Base-by-base conservation (phyloP, 2,113 vertebrate genomes). In the Peromyscus californicus region DNA sequence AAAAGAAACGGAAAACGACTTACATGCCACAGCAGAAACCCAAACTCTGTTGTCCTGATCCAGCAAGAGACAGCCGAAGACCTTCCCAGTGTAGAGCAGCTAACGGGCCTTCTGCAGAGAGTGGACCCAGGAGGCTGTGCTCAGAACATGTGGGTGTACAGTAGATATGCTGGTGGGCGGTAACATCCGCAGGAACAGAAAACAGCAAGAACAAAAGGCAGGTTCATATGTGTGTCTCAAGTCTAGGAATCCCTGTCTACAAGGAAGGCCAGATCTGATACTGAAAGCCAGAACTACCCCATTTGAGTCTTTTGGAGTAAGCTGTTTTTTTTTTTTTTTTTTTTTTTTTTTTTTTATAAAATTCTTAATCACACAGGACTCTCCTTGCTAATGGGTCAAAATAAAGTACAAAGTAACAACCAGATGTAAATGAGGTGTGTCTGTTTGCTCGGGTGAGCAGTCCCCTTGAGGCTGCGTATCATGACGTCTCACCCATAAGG, bases 371-470 rank as follows among this genome's bases (percentile, higher is more conserved):
- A 92, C 17, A 10, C 13, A 80, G 78, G 61, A 75, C 31, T n/a
- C 76, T 94, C 85, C 61, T 82, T 93, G 61, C 76, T 95, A 89
- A 76, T 69, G 79, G 94, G 33, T 42, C 42, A 94, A 98, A 69
- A 72, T 80, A 93, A 91, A 95, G 12, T 74, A 80, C 42, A 82
- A 96, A 36, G 16, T 33, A 63, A 54, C 70, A 88, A 61, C 78
- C 70, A 63, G 74, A 88, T 80, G 33, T 39, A 82, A 93, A 91
- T 72, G 78, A 92, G n/a, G 5, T 2, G 74, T 74, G 48, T 92
- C 76, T 94, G 19, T 74, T 85, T 74, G 45, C 54, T 84, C 87
- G 87, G 51, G 83, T 93, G 89, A 93, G 63, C 17, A 72, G 21
- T 75, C 67, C 84, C 75, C 89, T 61, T 6, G 59, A 48, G 87